Evolutionary conservation across 2,888 invertebrate genomes (phyloP).

Genomic region (Helicoverpa assulta): DNA sequence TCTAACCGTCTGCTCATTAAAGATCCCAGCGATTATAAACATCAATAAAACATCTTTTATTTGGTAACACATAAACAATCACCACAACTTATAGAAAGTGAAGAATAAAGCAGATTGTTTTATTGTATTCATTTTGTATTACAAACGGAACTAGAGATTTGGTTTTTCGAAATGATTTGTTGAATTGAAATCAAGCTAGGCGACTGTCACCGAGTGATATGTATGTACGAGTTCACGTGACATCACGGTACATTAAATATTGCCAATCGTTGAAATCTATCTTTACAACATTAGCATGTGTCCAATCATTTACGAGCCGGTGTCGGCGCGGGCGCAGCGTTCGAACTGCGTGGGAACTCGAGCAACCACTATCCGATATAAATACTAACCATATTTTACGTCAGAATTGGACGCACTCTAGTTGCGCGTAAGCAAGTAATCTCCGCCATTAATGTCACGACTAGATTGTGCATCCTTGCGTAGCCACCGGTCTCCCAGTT

Average conservation of each 20-base stretch:
- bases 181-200: background rate
- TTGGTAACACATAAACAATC: slow-evolving; percentile 33
- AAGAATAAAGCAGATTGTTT: slow-evolving; percentile 13
- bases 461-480: slow-evolving; percentile 85
- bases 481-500: slow-evolving; percentile 67
- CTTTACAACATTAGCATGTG: slow-evolving; percentile 56
- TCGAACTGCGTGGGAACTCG: slow-evolving; percentile 82
- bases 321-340: slow-evolving; percentile 35
- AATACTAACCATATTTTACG: slow-evolving; percentile 81
- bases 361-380: slow-evolving; percentile 69
- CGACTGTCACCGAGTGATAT: slow-evolving; percentile 34
- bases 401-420: slow-evolving; percentile 80
- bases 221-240: slow-evolving; percentile 23
- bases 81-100: slow-evolving; percentile 44
- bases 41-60: slow-evolving; percentile 44
- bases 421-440: slow-evolving; percentile 76
- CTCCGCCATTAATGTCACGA: slow-evolving; percentile 80
- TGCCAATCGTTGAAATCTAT: slow-evolving; percentile 52
- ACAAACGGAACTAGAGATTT: slow-evolving; percentile 11
- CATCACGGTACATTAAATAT: slow-evolving; percentile 44
- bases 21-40: slow-evolving; percentile 31
- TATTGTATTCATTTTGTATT: slow-evolving; percentile 29
- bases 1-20: slow-evolving; percentile 40
- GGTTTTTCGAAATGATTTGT: slow-evolving; percentile 39
- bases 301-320: slow-evolving; percentile 47